phyloP scores from a whole-genome alignment of 2,797 vertebrate genomes.

The Sebastes flavidus region DNA sequence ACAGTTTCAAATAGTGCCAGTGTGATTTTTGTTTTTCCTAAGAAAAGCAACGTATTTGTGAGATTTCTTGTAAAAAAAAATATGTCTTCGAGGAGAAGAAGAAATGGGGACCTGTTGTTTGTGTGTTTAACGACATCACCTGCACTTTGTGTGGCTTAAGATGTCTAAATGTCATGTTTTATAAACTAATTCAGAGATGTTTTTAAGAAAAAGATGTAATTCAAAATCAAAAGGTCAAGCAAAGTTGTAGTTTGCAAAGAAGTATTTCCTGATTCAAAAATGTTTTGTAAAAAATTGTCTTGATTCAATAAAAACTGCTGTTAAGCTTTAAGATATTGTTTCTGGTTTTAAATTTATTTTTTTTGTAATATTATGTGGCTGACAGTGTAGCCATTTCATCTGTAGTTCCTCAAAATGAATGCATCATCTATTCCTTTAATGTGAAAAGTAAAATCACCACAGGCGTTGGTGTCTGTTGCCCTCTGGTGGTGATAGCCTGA shows the following conservation, averaged over 20 bases:
- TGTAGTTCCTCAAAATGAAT: not conserved
- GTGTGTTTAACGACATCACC: slow-evolving; percentile 70
- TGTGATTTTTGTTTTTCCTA: slow-evolving; percentile 65
- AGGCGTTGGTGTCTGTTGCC: not conserved
- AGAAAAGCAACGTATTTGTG: slow-evolving; percentile 67
- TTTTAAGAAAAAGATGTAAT: slow-evolving; percentile 74
- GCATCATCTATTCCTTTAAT: not conserved
- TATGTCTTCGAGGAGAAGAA: slow-evolving; percentile 54
- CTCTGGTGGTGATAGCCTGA: not conserved
- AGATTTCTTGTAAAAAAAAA: slow-evolving; percentile 61
- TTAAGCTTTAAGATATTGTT: slow-evolving; percentile 51
- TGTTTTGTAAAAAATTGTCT: slow-evolving; percentile 87
- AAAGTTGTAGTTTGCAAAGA: slow-evolving; percentile 89
- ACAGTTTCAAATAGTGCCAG: slow-evolving; percentile 65
- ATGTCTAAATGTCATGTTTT: slow-evolving; percentile 88
- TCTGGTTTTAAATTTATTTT: not conserved
- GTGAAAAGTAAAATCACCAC: too few species aligned
- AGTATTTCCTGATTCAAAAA: slow-evolving; percentile 87
- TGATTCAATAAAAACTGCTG: slow-evolving; percentile 89
- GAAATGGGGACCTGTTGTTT: slow-evolving; percentile 66
- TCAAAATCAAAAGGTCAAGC: slow-evolving; percentile 82
- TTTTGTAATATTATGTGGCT: not conserved
- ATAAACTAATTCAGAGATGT: slow-evolving; percentile 90
- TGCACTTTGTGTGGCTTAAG: slow-evolving; percentile 71
- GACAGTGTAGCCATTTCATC: not conserved